Evolutionary conservation across 1,140 invertebrate genomes (phyloP).

Genomic region (Temnothorax nylanderi): DNA sequence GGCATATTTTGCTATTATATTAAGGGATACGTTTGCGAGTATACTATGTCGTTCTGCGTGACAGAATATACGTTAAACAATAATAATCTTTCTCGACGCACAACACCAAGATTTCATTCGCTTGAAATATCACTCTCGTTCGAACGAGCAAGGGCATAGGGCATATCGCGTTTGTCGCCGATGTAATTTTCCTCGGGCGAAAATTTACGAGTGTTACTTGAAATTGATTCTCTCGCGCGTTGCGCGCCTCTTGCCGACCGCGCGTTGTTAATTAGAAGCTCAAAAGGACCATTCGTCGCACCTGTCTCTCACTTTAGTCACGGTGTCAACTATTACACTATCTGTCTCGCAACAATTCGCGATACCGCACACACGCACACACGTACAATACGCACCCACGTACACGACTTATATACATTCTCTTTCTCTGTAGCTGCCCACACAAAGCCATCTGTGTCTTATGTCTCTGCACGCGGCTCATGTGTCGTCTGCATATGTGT

Average conservation of each 20-base stretch:
- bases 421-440: slow-evolving; percentile 53
- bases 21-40: not conserved
- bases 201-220: slow-evolving; percentile 33
- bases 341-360: slow-evolving; percentile 26
- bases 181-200: slow-evolving; percentile 14
- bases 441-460: slow-evolving; percentile 21
- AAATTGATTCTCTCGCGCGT: slow-evolving; percentile 25
- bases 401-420: not conserved
- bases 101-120: not conserved
- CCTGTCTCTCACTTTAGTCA: slow-evolving; percentile 51
- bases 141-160: too few relatives aligned
- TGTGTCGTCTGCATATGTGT: slow-evolving; percentile 77
- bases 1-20: not conserved
- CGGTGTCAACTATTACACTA: slow-evolving; percentile 34
- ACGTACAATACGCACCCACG: not conserved
- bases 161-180: not conserved
- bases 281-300: slow-evolving; percentile 57
- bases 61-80: not conserved
- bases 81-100: slow-evolving; percentile 11
- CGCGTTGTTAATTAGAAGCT: slow-evolving; percentile 36
- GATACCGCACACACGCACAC: not conserved
- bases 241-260: slow-evolving; percentile 14
- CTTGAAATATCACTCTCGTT: not conserved
- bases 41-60: not conserved
- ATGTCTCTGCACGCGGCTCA: slow-evolving; percentile 48